These are phyloP conservation scores for Tricholaema leucomelas DNA, from an alignment of 2,113 vertebrate genomes.

Conservation along the genomic window DNA sequence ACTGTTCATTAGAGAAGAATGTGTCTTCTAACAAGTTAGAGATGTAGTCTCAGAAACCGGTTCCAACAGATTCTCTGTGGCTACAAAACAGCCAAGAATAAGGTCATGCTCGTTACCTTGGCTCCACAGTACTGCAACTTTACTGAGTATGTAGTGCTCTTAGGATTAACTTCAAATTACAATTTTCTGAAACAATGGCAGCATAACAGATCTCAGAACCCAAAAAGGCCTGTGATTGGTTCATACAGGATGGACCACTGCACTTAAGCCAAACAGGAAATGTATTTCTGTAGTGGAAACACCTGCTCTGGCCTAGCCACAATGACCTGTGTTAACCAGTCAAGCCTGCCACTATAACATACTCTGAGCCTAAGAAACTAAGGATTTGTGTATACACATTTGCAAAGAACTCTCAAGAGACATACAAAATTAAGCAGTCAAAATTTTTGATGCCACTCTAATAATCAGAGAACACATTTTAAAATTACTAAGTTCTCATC, in stretches of 20 bases:
- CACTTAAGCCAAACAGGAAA: not conserved
- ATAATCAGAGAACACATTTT: not conserved
- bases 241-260: not conserved
- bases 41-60: not conserved
- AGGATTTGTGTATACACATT: not conserved
- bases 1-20: not conserved
- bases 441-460: not conserved
- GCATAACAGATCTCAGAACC: not conserved
- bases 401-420: not conserved
- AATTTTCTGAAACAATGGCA: not conserved
- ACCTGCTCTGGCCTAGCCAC: not conserved
- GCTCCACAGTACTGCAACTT: not conserved
- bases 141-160: not conserved
- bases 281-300: not conserved
- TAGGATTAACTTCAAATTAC: not conserved
- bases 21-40: not conserved
- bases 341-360: not conserved
- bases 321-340: not conserved
- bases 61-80: not conserved
- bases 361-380: not conserved
- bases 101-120: not conserved
- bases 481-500: not conserved
- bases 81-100: not conserved
- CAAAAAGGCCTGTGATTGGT: not conserved
- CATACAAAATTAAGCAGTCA: not conserved